Evolutionary conservation across 2,888 invertebrate species (phyloP), one percentile per base, ranked within the genome.

Genomic region (Buathra laborator): DNA sequence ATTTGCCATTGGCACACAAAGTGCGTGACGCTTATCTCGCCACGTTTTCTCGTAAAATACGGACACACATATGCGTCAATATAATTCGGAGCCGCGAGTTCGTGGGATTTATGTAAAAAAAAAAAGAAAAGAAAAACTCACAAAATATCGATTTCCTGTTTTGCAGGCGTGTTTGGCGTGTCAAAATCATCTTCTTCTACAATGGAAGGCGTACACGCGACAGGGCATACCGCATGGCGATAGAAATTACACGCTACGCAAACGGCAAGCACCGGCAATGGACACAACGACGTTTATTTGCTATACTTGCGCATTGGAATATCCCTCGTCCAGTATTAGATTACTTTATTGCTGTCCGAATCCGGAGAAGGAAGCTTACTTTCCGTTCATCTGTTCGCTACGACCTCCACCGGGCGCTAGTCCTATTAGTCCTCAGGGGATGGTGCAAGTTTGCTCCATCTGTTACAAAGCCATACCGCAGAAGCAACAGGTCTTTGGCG

Each of bases 351-450:
- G 97, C 94, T 97, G 97, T 92, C 96, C 97, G 75, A 97, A 98
- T 94, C 96, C 97, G 0, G 98, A 98, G 92, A 95, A 97, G 82
- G 98, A 98, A 94, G 97, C 98, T 75, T 98, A 97, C 94, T 98
- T 97, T 94, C 98, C 98, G 14, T 98, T 98, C 94, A 97, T 99
- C 84, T 97, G 97, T 91, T 96, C 96, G 89, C 94, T 98, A 91
- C 96, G 96, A 94, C 96, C 97, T 83, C 97, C 97, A 87, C 96
- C 96, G 75, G 98, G 98, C 90, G 97, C 98, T 91, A 97, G 97
- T 94, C 97, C 98, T 53, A 97, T 98, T 90, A 98, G 97, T 94
- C 97, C 97, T 83, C 97, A 98, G 95, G 98, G 96, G 89, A 97
- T 97, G 96, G 97, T 97, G 88, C 97, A 97, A 95, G 97, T 98